Percentiles rank a stretch among this genome's conserved stretches.
phyloP scores from a whole-genome alignment of 2,113 vertebrate species.

The Petrocephalus microphthalmus region DNA sequence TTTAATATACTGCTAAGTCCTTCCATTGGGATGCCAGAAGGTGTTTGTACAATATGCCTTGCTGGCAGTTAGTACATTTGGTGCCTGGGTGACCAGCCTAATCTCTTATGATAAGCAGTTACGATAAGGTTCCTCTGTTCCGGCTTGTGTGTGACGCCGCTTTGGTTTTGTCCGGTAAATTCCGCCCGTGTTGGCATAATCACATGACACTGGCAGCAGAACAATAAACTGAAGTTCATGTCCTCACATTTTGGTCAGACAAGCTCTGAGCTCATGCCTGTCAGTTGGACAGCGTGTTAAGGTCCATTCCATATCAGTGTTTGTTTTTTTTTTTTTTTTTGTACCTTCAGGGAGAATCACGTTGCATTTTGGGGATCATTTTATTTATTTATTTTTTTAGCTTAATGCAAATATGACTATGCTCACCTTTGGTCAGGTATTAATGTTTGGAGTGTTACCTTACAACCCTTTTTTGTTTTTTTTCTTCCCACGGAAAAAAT shows the following conservation, averaged over 20 bases:
- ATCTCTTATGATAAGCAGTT: background rate
- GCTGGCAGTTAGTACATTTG: background rate
- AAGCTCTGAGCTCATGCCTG: background rate
- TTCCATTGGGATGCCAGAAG: background rate
- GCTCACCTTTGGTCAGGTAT: too few species aligned
- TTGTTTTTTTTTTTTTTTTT: background rate
- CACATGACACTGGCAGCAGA: background rate
- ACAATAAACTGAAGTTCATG: background rate
- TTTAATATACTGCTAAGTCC: background rate
- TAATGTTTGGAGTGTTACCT: background rate
- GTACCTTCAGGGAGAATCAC: background rate
- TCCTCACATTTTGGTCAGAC: background rate
- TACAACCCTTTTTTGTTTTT: background rate
- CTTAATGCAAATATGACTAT: too few species aligned
- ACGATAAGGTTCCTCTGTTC: background rate
- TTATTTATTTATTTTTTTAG: too few species aligned
- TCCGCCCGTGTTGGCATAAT: background rate
- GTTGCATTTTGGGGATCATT: background rate
- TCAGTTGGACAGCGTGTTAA: background rate
- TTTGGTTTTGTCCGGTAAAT: background rate
- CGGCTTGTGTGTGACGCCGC: background rate
- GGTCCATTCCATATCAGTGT: background rate
- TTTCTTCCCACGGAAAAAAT: background rate
- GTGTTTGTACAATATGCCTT: background rate
- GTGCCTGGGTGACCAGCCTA: background rate